Base-by-base conservation (phyloP, 2,888 invertebrate species). In the Lagria hirta region DNA sequence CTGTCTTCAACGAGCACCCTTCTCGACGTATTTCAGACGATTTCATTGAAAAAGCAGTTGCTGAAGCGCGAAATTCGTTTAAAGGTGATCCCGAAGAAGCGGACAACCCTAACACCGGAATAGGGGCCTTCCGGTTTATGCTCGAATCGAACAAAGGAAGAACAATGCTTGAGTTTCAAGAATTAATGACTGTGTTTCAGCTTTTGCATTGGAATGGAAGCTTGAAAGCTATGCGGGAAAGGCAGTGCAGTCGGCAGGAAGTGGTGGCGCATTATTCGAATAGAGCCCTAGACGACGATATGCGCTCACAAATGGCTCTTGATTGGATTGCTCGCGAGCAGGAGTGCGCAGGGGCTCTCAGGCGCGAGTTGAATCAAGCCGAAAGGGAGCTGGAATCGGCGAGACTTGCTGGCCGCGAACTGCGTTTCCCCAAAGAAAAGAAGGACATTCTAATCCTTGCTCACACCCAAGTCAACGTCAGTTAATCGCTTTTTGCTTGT, bases 151-250 rank as follows among this genome's bases (percentile, higher is more conserved):
- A 88, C 72, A 93, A 91, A 55, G 94, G 94, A 6, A 83, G 92
- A 53, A 93, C 94, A 35, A 94, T 95, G 94, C 77, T 95, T 53
- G 94, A 95, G 72, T 95, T 94, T 76, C 94, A 95, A 73, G 94
- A 95, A 70, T 75, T 95, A 62, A 95, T 95, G 95, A 95, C 94
- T n/a, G 94, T 95, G 29, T 95, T 95, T 74, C 94, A 95, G 74
- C 77, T 95, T 55, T 77, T 95, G 35, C 95, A 95, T 73, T 95
- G 95, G 95, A 95, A 95, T 71, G 95, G 95, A n/a, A 92, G 91
- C 55, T 73, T 95, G 59, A 89, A 93, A 60, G 94, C 94, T 26
- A 94, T 95, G 94, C 79, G 94, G 28, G 94, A 95, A 71, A 80
- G 94, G 26, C 93, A 94, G 70, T 95, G 95, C 73, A 93, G 93